phyloP scores from a whole-genome alignment of 2,797 vertebrate species.

The Rachycentron canadum region DNA sequence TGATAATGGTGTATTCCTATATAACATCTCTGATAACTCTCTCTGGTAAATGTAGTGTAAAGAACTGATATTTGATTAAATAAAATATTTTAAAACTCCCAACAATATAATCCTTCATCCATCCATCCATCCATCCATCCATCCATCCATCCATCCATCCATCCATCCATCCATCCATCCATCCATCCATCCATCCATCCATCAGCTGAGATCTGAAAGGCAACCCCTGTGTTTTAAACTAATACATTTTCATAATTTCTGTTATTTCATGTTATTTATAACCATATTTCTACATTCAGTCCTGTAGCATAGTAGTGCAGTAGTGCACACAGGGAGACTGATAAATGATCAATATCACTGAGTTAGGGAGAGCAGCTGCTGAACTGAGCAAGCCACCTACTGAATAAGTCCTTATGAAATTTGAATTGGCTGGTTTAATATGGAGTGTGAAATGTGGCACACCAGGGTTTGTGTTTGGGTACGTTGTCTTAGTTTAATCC shows the following conservation, averaged over 20 bases:
- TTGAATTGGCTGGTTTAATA: conserved; percentile 13
- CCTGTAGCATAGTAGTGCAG: background rate
- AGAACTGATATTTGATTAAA: background rate
- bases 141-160: background rate
- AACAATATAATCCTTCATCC: conserved; percentile 8
- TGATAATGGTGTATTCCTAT: background rate
- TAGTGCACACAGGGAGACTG: background rate
- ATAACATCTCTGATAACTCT: background rate
- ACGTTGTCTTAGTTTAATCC: too few species aligned
- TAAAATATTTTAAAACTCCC: background rate
- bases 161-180: too few species aligned
- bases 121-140: too few species aligned
- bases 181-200: too few species aligned
- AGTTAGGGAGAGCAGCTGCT: conserved; percentile 14
- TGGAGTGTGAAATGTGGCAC: background rate
- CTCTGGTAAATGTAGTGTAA: background rate
- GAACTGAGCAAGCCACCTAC: conserved; percentile 1
- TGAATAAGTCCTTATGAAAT: conserved; percentile 28
- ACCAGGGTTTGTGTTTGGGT: too few species aligned
- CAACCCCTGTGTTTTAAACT: background rate
- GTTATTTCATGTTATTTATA: background rate
- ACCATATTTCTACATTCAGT: background rate
- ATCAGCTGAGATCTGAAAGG: background rate
- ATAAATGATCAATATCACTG: background rate
- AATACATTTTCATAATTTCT: background rate